Evolutionary conservation across 2,797 vertebrate genomes (phyloP), one percentile per base, ranked within the genome.

Genomic region (Distichodus sexfasciatus): DNA sequence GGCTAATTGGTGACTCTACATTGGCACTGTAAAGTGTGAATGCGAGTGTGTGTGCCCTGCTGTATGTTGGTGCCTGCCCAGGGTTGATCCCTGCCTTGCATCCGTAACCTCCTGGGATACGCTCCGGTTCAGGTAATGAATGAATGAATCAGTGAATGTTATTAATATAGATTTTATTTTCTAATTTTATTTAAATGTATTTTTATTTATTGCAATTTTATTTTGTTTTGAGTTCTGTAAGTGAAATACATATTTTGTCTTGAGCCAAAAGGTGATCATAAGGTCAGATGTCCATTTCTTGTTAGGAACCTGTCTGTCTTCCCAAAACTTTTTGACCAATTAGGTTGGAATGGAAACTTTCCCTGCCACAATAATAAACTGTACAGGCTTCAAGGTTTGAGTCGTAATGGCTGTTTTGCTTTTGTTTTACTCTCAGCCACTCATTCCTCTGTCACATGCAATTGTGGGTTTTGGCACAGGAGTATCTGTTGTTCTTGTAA

Each of bases 371-470:
- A 64, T 81, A 79, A 55, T 46, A 73, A 76, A 80, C 60, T 2
- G 67, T 69, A 64, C 55, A 40, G 36, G 66, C 66, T 19, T 40
- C 54, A 38, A 31, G 62, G 28, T 82, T 79, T 82, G 75, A 77
- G 59, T 46, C 61, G 72, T 72, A 47, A 36, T 64, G 58, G 72
- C 58, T 76, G 82, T 72, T 83, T 58, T 78, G 53, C 62, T 71
- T 81, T 76, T 74, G 75, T 79, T 86, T 82, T 58, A 40, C 58
- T 44, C 38, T 46, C 15, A 28, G 80, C 70, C 81, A 76, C 77
- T 82, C 76, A 84, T 78, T 87, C 84, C 50, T 78, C 82, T 80
- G 78, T 84, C 80, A 73, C 75, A 59, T 68, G 23, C 31, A 81
- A 77, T 85, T 83, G n/a, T 84, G 15, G 69, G 78, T 79, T 59